These are phyloP conservation scores for Agrilus cyanescens DNA, from an alignment of 2,888 invertebrate genomes.

Conservation along the genomic window DNA sequence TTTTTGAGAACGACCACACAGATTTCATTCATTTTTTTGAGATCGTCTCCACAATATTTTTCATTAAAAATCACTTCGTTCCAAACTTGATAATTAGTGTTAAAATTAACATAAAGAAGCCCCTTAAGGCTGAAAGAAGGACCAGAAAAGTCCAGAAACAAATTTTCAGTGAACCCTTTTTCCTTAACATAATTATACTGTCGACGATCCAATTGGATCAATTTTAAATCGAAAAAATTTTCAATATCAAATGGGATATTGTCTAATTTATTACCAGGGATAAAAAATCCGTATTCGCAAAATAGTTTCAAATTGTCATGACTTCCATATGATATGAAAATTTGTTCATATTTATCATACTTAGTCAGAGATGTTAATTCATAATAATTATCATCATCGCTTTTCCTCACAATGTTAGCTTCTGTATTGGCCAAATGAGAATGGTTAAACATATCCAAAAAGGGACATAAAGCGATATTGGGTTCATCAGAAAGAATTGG, in stretches of 20 bases:
- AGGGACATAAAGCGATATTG: conserved; percentile 71
- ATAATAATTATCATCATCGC: conserved; percentile 37
- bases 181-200: conserved; percentile 50
- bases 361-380: conserved; percentile 40
- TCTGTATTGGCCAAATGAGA: conserved; percentile 47
- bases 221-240: conserved; percentile 39
- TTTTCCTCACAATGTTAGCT: conserved; percentile 27
- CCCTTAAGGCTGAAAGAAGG: conserved; percentile 53
- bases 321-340: conserved; percentile 81
- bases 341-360: conserved; percentile 55
- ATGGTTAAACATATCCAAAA: conserved; percentile 85
- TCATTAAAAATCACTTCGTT: conserved; percentile 13
- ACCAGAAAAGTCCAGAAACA: conserved; percentile 51
- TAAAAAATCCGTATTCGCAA: conserved; percentile 77
- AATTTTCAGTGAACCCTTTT: conserved; percentile 47
- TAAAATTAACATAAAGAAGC: conserved; percentile 23
- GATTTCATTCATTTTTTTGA: conserved; percentile 9
- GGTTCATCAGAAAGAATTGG: conserved; percentile 44
- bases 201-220: conserved; percentile 22
- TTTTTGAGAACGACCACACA: conserved; percentile 7
- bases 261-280: conserved; percentile 57
- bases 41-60: conserved; percentile 10
- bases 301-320: conserved; percentile 72
- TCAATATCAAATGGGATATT: conserved; percentile 47
- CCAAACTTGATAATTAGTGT: conserved; percentile 16